A percentile compares a stretch with the other conserved stretches of the same genome.
phyloP scores from a whole-genome alignment of 2,888 invertebrate genomes.

The Acanthosepion lycidas region DNA sequence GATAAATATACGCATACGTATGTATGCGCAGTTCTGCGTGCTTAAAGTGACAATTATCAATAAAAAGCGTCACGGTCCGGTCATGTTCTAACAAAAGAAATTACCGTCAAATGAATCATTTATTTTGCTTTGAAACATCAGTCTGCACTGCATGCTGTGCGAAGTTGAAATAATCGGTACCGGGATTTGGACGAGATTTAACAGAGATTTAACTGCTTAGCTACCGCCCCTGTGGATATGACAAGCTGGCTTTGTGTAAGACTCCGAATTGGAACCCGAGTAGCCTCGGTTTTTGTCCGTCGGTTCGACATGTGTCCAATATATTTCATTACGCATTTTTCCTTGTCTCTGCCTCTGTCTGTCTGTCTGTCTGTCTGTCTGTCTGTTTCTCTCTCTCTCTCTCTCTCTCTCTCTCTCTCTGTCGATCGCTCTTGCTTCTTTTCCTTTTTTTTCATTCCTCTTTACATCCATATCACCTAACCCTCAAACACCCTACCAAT shows the following conservation, averaged over 20 bases:
- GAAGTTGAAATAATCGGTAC: neutral
- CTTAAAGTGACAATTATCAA: no score
- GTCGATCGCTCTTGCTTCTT: neutral
- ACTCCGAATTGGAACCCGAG: neutral
- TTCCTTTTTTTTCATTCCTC: neutral
- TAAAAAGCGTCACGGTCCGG: no score
- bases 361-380: no score
- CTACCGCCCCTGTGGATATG: neutral
- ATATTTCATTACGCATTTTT: neutral
- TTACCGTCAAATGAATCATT: no score
- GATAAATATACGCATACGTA: no score
- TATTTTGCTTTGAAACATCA: neutral
- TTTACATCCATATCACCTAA: neutral
- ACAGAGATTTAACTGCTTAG: neutral
- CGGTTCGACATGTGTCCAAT: neutral
- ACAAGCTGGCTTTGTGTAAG: neutral
- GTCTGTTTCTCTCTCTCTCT: neutral
- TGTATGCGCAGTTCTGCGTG: no score
- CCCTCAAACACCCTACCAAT: neutral
- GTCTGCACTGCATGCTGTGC: neutral
- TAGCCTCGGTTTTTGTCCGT: neutral
- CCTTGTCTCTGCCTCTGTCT: neutral
- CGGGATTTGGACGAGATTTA: neutral
- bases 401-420: neutral
- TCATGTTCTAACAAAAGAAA: no score